A percentile compares a stretch with the other conserved stretches of the same genome.
Evolutionary conservation across 2,113 vertebrate genomes (phyloP).

Genomic region (Rhodinocichla rosea): DNA sequence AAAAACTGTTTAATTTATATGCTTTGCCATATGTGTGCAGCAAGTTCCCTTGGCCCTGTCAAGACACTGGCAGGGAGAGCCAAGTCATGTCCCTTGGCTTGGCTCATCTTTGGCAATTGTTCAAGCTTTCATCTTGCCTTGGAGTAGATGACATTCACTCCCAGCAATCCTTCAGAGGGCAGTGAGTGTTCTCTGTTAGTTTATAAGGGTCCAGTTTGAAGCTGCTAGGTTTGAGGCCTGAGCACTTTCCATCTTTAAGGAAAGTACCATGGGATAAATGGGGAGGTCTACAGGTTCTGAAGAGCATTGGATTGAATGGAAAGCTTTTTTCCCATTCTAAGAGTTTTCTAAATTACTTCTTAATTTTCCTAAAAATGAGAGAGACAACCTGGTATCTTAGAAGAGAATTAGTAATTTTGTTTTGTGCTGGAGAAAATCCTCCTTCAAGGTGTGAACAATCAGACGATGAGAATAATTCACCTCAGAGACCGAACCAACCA

Average conservation of each 20-base stretch:
- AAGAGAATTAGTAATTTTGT: background rate
- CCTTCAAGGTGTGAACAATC: background rate
- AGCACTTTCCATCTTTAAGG: background rate
- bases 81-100: slow-evolving; percentile 60
- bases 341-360: background rate
- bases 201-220: background rate
- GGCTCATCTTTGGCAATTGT: slow-evolving; percentile 10
- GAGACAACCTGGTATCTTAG: background rate
- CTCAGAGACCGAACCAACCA: background rate
- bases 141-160: background rate
- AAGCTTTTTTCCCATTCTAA: background rate
- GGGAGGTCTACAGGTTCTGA: background rate
- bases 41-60: background rate
- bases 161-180: background rate
- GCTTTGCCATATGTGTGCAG: background rate
- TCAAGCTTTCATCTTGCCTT: slow-evolving; percentile 27
- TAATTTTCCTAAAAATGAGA: background rate
- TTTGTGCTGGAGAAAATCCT: background rate
- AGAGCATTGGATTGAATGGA: background rate
- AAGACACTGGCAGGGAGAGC: background rate
- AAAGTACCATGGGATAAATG: background rate
- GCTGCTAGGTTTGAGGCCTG: background rate
- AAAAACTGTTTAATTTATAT: slow-evolving; percentile 31
- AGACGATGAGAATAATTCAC: background rate
- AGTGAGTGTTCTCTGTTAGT: background rate